Percentiles rank a stretch among this genome's conserved stretches.
Conservation (phyloP, 1,140 invertebrate species). For the Pectinophora gossypiella region DNA sequence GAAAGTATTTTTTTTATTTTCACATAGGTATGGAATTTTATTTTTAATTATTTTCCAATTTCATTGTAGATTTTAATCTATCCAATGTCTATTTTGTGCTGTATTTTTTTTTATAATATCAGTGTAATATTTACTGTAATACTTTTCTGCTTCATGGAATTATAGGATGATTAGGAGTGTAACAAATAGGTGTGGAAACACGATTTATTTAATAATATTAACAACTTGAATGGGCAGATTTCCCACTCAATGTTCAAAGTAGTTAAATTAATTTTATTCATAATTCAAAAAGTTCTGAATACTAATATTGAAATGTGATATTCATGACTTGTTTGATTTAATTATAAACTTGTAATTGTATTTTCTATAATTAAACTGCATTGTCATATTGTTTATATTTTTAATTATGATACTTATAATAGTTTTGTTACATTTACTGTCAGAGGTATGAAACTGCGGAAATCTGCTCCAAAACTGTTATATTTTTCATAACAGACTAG, state of each 20-base stretch:
- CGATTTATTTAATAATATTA: conserved; percentile 53
- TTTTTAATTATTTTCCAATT: conserved; percentile 24
- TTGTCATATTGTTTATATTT: too few species aligned
- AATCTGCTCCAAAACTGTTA: conserved; percentile 50
- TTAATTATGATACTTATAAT: too few species aligned
- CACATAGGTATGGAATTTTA: neutral
- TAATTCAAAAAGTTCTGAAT: too few species aligned
- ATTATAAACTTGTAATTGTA: too few species aligned
- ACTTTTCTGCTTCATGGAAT: conserved; percentile 73
- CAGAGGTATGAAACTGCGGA: conserved; percentile 36
- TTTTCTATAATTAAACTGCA: too few species aligned
- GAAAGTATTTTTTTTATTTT: conserved; percentile 54
- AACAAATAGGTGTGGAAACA: conserved; percentile 66
- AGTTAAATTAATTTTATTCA: too few species aligned
- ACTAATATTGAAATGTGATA: too few species aligned
- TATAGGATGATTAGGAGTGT: conserved; percentile 67
- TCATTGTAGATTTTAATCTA: conserved; percentile 70
- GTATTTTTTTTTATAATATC: conserved; percentile 58
- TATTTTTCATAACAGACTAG: conserved; percentile 27
- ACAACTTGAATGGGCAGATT: conserved; percentile 51
- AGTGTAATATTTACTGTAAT: conserved; percentile 69
- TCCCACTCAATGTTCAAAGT: too few species aligned
- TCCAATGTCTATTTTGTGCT: conserved; percentile 59
- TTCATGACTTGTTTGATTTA: too few species aligned
- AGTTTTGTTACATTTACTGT: too few species aligned